Evolutionary conservation across 2,888 invertebrate species (phyloP).

Genomic region (Parnassius glacialis): DNA sequence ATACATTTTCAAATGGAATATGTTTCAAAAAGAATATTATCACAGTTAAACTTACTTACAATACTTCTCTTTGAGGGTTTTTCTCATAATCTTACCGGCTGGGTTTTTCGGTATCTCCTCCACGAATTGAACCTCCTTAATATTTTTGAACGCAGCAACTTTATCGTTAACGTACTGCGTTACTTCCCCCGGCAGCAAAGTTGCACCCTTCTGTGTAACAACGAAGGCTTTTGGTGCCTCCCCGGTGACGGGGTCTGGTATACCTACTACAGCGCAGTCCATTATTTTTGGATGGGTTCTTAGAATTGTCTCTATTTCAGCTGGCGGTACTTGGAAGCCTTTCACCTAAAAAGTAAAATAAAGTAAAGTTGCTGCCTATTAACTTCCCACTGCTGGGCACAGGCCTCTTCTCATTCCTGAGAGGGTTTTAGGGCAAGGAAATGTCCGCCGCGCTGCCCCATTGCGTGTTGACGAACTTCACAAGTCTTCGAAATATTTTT

Average conservation of each 20-base stretch:
- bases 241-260: conserved; percentile 86
- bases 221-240: conserved; percentile 90
- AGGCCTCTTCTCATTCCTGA: no score
- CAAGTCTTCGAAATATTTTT: no score
- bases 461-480: no score
- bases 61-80: conserved; percentile 75
- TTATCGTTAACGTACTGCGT: conserved; percentile 83
- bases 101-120: conserved; percentile 87
- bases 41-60: conserved; percentile 32
- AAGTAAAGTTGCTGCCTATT: no score
- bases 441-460: no score
- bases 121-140: conserved; percentile 84
- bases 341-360: conserved; percentile 83
- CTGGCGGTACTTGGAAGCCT: conserved; percentile 91
- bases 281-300: conserved; percentile 86
- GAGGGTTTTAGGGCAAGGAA: no score
- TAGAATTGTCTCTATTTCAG: conserved; percentile 90
- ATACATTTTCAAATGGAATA: background rate
- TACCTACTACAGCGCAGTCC: conserved; percentile 92
- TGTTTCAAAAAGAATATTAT: background rate
- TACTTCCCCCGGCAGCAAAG: conserved; percentile 78
- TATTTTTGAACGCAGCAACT: conserved; percentile 87
- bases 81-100: conserved; percentile 89
- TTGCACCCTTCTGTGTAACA: conserved; percentile 73
- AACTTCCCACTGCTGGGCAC: no score